Conservation (phyloP, 2,888 invertebrate genomes). For the Diarsia mendica region DNA sequence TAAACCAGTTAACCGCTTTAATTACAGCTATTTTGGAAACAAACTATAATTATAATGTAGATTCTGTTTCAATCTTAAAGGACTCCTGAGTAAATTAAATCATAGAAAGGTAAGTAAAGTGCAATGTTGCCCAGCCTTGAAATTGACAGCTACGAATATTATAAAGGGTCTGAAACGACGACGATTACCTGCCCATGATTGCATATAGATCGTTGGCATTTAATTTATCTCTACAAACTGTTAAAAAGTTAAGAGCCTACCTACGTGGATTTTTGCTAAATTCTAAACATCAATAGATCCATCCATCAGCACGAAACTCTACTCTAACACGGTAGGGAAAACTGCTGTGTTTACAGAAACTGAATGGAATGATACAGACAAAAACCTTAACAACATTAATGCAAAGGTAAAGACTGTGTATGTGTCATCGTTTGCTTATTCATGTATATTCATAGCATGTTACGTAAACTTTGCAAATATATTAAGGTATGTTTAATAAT, state of each 20-base stretch:
- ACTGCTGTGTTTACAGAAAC: conserved; percentile 29
- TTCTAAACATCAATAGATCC: not conserved
- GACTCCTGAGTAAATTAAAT: conserved; percentile 2
- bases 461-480: conserved; percentile 62
- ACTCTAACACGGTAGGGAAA: conserved; percentile 28
- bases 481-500: conserved; percentile 41
- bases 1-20: not conserved
- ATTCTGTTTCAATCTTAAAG: conserved; percentile 23
- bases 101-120: not conserved
- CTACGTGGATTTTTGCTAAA: not conserved
- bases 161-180: not conserved
- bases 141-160: conserved; percentile 4
- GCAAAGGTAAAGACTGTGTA: conserved; percentile 42
- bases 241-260: not conserved
- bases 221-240: not conserved
- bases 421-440: conserved; percentile 64
- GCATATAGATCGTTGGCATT: not conserved
- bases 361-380: conserved; percentile 19
- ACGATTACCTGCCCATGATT: not conserved
- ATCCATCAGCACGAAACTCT: conserved; percentile 14
- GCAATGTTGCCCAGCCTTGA: conserved; percentile 3
- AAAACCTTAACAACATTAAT: conserved; percentile 29
- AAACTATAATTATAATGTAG: not conserved
- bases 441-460: conserved; percentile 66
- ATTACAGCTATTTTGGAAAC: not conserved